Evolutionary conservation across 2,888 invertebrate species (phyloP), one percentile per base, ranked within the genome.

Genomic region (Melinaea marsaeus): DNA sequence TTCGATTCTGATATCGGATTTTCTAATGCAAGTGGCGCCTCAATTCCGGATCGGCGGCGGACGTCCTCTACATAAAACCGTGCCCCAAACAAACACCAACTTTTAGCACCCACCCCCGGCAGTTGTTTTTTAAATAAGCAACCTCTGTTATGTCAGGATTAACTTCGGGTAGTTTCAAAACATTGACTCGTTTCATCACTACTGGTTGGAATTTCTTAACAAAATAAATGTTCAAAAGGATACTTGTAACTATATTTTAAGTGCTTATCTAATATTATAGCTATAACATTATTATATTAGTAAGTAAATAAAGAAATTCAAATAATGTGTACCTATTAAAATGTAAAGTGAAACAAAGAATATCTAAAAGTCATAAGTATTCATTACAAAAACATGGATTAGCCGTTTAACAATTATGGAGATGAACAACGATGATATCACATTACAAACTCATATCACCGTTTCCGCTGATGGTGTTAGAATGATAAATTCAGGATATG

Each of bases 401-500:
- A 75, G 67, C 76, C 76, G 77, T 81, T 81, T 79, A 76, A 82
- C 80, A 80, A 80, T 86, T 83, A 84, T 78, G 70, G 79, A 77
- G 85, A 83, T 85, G 87, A 86, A 84, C 79, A 79, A 78, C 85
- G 72, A 84, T 89, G 84, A 87, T 83, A 80, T 77, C 82, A 83
- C 79, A 90, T 90, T 90, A 90, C 86, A 88, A 87, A 85, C 86
- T 75, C 90, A 86, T 90, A 89, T 85, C 84, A 79, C 80, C 84
- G 74, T 89, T 86, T 90, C 90, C 90, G 89, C 78, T 76, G 88
- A 89, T 90, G 90, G 88, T 83, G 88, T 80, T 84, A 83, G 90
- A 88, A 88, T 90, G 83, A 89, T 87, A 85, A 88, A 86, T 83
- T 84, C 86, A 85, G 88, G 88, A 89, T 87, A 87, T 85, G 86